Conservation (phyloP, 2,797 vertebrate species). For the Lutjanus argentimaculatus region DNA sequence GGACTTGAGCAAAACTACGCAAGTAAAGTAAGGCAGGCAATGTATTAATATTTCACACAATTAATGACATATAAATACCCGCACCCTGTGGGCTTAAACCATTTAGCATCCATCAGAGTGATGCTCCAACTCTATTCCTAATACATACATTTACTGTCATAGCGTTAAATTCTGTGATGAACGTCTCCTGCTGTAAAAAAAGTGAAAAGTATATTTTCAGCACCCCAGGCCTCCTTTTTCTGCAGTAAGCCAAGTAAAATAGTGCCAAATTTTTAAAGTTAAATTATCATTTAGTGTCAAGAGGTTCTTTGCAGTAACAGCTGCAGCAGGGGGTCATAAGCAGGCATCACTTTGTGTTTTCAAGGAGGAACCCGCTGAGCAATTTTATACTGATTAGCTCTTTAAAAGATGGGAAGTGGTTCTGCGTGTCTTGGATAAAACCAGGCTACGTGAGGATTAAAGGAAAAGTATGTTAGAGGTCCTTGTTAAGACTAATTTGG, state of each 20-base stretch:
- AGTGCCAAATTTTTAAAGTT: slow-evolving; percentile 36
- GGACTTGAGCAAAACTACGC: too few species aligned
- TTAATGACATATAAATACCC: not conserved
- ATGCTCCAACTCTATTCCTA: slow-evolving; percentile 15
- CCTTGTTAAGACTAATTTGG: slow-evolving; percentile 9
- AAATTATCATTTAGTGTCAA: slow-evolving; percentile 53
- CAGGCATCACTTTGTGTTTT: slow-evolving; percentile 54
- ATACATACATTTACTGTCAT: slow-evolving; percentile 29
- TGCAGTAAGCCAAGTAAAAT: slow-evolving; percentile 31
- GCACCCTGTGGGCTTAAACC: slow-evolving; percentile 14
- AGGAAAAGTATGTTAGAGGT: slow-evolving; percentile 17
- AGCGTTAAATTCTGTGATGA: slow-evolving; percentile 48
- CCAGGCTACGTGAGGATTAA: slow-evolving; percentile 25
- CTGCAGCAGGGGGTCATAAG: slow-evolving; percentile 60
- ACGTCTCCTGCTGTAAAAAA: slow-evolving; percentile 47
- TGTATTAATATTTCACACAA: not conserved
- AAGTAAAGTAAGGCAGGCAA: too few species aligned
- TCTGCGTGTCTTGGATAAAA: slow-evolving; percentile 41
- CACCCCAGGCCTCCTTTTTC: slow-evolving; percentile 12
- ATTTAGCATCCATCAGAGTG: slow-evolving; percentile 21
- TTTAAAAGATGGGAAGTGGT: slow-evolving; percentile 56
- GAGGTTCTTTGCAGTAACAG: slow-evolving; percentile 52
- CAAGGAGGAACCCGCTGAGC: slow-evolving; percentile 49
- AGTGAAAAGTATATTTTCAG: slow-evolving; percentile 25
- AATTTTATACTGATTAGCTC: slow-evolving; percentile 65